Conservation (phyloP, 2,797 vertebrate genomes). For the Typhlichthys eigenmanni region DNA sequence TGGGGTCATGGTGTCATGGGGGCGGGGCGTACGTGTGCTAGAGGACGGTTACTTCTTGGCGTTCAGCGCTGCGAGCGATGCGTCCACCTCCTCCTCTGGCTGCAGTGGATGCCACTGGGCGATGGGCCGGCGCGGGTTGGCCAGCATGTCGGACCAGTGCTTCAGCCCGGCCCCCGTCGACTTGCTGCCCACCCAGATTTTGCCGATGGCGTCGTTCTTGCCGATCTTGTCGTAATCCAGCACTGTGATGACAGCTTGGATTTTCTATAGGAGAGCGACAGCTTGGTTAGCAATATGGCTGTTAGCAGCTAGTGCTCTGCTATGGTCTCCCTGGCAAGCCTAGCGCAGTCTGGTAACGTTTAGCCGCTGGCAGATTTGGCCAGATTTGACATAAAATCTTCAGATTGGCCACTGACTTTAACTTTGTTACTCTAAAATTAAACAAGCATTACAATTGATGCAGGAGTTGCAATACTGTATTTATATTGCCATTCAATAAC, state of each 20-base stretch:
- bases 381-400: not conserved
- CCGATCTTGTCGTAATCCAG: constrained; percentile 98
- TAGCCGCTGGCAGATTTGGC: not conserved
- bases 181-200: constrained; percentile 93
- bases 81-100: constrained; percentile 95
- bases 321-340: too few relatives aligned
- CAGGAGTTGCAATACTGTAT: too few relatives aligned
- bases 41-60: constrained; percentile 87
- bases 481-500: too few relatives aligned
- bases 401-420: too few relatives aligned
- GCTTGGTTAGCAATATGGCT: too few relatives aligned
- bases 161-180: constrained; percentile 89
- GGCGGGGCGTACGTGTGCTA: constrained; percentile 16
- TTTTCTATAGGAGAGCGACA: constrained; percentile 81
- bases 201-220: constrained; percentile 97
- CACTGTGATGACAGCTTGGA: constrained; percentile 94
- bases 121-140: constrained; percentile 94
- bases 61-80: constrained; percentile 82
- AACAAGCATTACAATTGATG: too few relatives aligned
- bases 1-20: not conserved
- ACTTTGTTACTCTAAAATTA: too few relatives aligned
- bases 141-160: constrained; percentile 99
- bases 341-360: not conserved
- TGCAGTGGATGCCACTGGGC: constrained; percentile 98
- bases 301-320: not conserved